Evolutionary conservation across 1,140 invertebrate genomes (phyloP), one percentile per base, ranked within the genome.

Genomic region (Scaptomyza graminum): DNA sequence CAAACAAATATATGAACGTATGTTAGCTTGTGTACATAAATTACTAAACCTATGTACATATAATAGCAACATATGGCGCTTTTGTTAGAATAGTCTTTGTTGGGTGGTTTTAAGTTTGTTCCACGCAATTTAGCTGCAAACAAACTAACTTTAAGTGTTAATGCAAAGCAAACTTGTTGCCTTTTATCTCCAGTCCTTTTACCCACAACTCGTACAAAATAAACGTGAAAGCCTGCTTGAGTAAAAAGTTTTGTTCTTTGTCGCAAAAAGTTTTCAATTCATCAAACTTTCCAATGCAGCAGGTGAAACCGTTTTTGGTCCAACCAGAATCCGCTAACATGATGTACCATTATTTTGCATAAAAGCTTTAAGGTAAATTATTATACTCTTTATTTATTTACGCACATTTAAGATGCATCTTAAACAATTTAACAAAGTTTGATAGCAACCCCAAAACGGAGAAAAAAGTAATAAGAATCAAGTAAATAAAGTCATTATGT

Each of bases 111-210:
- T 67, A 74, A 75, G 56, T 54, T 76, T 66, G 54, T 84, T 80
- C 69, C 82, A 64, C 71, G 49, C 75, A 87, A 79, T 82, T 87
- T 79, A 77, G 82, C 79, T 69, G 71, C 78, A 76, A 79, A 76
- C 67, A 87, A 82, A 74, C 66, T 66, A 72, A 85, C 59, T 85
- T 85, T 54, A 68, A 47, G 76, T 80, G 77, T 59, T 71, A 80
- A 85, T 85, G 74, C 74, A 85, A 74, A 78, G 63, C 46, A 78
- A 87, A 85, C 82, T 85, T 85, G 74, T 87, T 78, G 78, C 78
- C 76, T 46, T 62, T 61, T 55, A 50, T 55, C 28, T 66, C 16
- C 4, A 3, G 11, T 9, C 22, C 51, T 34, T 39, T 39, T 37
- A 2, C 34, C 34, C 34, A 37, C 1, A 25, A 49, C 28, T 28